Base-by-base conservation (phyloP, 2,113 vertebrate genomes). In the Mesitornis unicolor region DNA sequence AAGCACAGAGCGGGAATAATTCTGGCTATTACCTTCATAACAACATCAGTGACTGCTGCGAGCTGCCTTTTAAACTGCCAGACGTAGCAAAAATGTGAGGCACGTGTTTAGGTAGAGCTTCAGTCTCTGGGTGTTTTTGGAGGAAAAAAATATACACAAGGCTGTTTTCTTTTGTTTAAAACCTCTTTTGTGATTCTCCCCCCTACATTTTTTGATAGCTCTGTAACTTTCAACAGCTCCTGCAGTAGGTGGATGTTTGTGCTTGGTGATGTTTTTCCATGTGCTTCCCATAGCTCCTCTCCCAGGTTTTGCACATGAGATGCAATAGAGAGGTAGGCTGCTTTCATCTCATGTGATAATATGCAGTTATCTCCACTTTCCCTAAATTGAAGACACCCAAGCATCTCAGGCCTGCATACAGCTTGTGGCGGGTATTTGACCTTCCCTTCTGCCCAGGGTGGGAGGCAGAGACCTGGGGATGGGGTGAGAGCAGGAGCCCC, bases 241-340 rank as follows among this genome's bases (percentile, higher is more conserved):
- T 0, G 25, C 89, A 1, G 93, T 81, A 82, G 94, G 94, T 95
- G 91, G 94, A 43, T 94, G 94, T 89, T 92, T 92, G 84, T 68
- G 51, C 95, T 91, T 84, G 73, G 87, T 60, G 87, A 77, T 95
- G 84, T 70, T 94, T 95, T 91, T 92, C 93, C 91, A 75, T 95
- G 45, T 71, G 94, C 77, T 95, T 90, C 95, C 85, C 84, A 28
- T 26, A 68, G 95, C 94, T 93, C 61, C 0, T 10, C 84, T 94
- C 15, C 0, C 61, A 16, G 78, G 47, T 65, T 92, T 74, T 57
- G 59, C 50, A 21, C 75, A 64, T 45, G 91, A 86, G 93, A 31
- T 89, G 91, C 74, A 22, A 19, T 51, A 35, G 88, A 35, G 94
- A 95, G 83, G 91, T 59, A 67, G 95, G 94, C 91, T 82, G 91